A percentile compares a stretch with the other conserved stretches of the same genome.
phyloP scores from a whole-genome alignment of 2,113 vertebrate genomes.

The Anas platyrhynchos region DNA sequence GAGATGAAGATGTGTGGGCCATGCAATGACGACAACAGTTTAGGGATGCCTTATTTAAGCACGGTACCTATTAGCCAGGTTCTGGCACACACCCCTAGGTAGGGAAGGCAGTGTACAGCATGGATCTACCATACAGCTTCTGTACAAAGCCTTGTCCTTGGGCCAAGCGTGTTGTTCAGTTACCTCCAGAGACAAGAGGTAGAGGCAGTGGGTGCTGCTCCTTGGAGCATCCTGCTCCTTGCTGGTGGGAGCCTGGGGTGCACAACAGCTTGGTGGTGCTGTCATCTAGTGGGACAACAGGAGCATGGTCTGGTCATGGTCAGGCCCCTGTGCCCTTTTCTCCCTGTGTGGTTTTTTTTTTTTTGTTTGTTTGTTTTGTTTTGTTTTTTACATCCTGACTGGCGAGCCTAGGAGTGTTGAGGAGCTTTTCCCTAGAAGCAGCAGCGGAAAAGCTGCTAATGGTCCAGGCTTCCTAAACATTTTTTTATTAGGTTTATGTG shows the following conservation, averaged over 20 bases:
- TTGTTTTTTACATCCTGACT: neutral
- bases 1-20: neutral
- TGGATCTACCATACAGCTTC: neutral
- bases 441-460: neutral
- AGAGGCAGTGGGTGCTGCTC: neutral
- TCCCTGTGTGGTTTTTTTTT: neutral
- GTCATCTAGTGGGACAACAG: slow-evolving; percentile 51
- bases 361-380: neutral
- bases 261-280: slow-evolving; percentile 23
- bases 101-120: neutral
- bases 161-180: neutral
- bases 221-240: neutral
- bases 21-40: neutral
- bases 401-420: neutral
- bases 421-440: neutral
- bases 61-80: neutral
- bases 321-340: neutral
- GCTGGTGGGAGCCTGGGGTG: fast-evolving
- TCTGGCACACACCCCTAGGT: neutral
- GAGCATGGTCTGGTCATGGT: neutral
- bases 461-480: neutral
- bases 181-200: neutral
- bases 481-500: neutral
- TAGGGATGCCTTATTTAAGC: neutral
- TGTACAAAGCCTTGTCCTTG: neutral